Evolutionary conservation across 2,797 vertebrate species (phyloP).

Genomic region (Siniperca obscura): DNA sequence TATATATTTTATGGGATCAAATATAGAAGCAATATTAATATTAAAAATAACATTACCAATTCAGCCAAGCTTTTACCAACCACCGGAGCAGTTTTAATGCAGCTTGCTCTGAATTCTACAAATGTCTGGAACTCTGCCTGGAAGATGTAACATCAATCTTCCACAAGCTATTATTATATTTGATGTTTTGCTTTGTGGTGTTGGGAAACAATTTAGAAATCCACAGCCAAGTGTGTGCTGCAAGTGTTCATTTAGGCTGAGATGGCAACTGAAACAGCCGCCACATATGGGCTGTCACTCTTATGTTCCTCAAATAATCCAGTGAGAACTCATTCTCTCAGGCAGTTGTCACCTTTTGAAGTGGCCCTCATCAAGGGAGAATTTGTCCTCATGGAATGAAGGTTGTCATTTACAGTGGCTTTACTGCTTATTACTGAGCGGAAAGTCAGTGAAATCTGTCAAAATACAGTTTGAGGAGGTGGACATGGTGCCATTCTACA

Average conservation of each 20-base stretch:
- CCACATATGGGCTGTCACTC: conserved; percentile 65
- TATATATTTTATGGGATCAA: conserved; percentile 53
- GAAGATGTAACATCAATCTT: conserved; percentile 37
- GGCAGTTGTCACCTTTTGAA: conserved; percentile 75
- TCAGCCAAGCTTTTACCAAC: conserved; percentile 37
- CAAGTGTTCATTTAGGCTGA: conserved; percentile 65
- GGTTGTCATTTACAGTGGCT: conserved; percentile 73
- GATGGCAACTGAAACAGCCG: conserved; percentile 50
- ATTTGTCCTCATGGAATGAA: conserved; percentile 70
- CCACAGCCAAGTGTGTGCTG: conserved; percentile 45
- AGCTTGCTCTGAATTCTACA: conserved; percentile 25
- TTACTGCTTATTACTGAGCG: conserved; percentile 71
- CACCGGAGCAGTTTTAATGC: conserved; percentile 30
- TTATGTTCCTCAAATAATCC: conserved; percentile 60
- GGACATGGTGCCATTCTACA: conserved; percentile 62
- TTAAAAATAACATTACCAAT: conserved; percentile 41
- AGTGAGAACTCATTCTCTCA: conserved; percentile 68
- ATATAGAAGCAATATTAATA: conserved; percentile 38
- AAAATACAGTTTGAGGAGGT: conserved; percentile 68
- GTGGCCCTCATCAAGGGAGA: conserved; percentile 70
- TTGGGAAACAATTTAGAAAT: conserved; percentile 49
- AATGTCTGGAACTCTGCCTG: conserved; percentile 27
- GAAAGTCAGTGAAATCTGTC: conserved; percentile 76
- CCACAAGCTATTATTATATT: conserved; percentile 55
- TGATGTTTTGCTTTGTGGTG: conserved; percentile 37